Evolutionary conservation across 2,888 invertebrate genomes (phyloP), one percentile per base, ranked within the genome.

Genomic region (Portevinia maculata): DNA sequence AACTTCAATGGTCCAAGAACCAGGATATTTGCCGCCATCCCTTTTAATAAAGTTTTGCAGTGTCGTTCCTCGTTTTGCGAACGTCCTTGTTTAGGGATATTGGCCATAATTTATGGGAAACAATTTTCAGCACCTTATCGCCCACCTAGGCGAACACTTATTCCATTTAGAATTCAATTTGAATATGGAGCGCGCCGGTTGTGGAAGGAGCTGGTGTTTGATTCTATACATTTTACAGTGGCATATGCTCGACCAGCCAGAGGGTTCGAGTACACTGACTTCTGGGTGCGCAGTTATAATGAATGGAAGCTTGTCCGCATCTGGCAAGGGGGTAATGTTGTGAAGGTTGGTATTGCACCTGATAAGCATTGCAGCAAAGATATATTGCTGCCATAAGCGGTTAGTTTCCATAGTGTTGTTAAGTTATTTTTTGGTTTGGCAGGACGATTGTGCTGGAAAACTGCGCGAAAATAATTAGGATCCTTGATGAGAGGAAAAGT

Each of bases 91-190:
- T 44, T 50, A 32, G 48, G 50, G 41, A 41, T 41, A 59, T 39
- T 39, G 70, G 48, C 46, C 37, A 69, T 81, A 81, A 75, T 75
- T 81, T 70, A 74, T 69, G 52, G 24, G n/a, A 24, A 62, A 64
- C 57, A 52, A 70, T 81, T 81, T 71, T 71, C 71, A 76, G 46
- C 39, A 60, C 55, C 62, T 73, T 78, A 83, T 78, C 83, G 83
- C 30, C 52, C 30, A 21, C 39, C 74, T 39, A 8, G 15, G 70
- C 44, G 52, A 71, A 55, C 78, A 74, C 50, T 79, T 74, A 69
- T 74, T 65, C 57, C 81, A 59, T 67, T 83, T 73, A 57, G 46
- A 78, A 73, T 83, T 76, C 76, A 83, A 83, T 71, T 83, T 71
- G 70, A 70, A 65, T 76, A 48, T 7, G 64, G 19, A n/a, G 30